phyloP scores from a whole-genome alignment of 2,113 vertebrate genomes.

The Pedionomus torquatus region DNA sequence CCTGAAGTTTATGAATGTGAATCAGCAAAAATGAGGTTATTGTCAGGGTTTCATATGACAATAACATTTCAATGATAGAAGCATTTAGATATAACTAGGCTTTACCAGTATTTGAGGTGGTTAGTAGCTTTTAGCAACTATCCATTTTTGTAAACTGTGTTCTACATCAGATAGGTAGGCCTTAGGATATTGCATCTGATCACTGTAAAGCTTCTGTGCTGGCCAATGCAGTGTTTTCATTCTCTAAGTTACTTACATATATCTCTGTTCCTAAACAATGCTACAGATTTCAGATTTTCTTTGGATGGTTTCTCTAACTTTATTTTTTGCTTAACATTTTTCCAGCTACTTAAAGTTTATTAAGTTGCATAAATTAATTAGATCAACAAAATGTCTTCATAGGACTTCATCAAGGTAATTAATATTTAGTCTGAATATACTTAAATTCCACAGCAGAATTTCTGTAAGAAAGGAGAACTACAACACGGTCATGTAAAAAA shows the following conservation, averaged over 20 bases:
- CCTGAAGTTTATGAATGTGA: neutral
- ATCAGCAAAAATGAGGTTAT: neutral
- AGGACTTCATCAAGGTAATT: neutral
- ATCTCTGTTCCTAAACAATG: neutral
- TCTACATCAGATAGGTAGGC: neutral
- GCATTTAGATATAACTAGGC: conserved; percentile 48
- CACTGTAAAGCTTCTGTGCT: neutral
- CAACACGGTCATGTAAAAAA: neutral
- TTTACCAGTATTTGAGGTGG: conserved; percentile 39
- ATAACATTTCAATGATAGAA: neutral
- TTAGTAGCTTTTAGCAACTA: neutral
- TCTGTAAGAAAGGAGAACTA: neutral
- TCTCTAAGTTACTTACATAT: neutral
- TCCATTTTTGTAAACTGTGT: neutral
- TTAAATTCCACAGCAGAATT: neutral
- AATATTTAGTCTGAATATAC: neutral
- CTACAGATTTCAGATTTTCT: neutral
- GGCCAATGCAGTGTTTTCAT: neutral
- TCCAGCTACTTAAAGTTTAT: neutral
- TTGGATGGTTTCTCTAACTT: neutral
- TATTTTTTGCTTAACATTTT: neutral
- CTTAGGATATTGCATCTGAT: neutral
- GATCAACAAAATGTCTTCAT: neutral
- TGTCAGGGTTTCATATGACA: neutral
- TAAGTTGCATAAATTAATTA: neutral